These are phyloP conservation scores for Laupala kohalensis DNA, from an alignment of 1,140 invertebrate species.

Conservation along the genomic window DNA sequence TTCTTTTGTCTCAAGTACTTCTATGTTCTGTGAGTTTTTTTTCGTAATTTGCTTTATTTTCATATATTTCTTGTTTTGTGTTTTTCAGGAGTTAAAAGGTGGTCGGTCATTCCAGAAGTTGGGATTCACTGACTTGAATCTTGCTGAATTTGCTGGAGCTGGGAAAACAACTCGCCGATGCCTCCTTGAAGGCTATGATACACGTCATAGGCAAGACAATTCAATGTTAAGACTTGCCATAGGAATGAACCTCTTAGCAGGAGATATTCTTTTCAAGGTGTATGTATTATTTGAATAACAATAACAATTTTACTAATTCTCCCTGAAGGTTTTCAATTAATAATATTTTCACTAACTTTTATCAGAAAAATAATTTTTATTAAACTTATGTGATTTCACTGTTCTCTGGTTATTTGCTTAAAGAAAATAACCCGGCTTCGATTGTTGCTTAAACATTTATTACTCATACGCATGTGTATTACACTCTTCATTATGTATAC, in stretches of 20 bases:
- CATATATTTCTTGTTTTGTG: neutral
- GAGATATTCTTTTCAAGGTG: slow-evolving; percentile 97
- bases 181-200: slow-evolving; percentile 88
- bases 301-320: too few relatives aligned
- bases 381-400: too few relatives aligned
- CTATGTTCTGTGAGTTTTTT: too few relatives aligned
- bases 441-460: too few relatives aligned
- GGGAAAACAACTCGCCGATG: slow-evolving; percentile 70
- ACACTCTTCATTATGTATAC: too few relatives aligned
- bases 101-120: slow-evolving; percentile 89
- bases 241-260: slow-evolving; percentile 83
- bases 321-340: too few relatives aligned
- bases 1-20: too few relatives aligned
- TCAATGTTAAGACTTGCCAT: slow-evolving; percentile 84
- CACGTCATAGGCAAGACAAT: slow-evolving; percentile 82
- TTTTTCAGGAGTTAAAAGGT: slow-evolving; percentile 59
- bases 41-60: slow-evolving; percentile 11
- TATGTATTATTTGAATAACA: slow-evolving; percentile 33
- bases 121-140: slow-evolving; percentile 91
- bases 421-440: too few relatives aligned
- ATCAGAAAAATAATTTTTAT: too few relatives aligned
- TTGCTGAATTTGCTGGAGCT: slow-evolving; percentile 92
- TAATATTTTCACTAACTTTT: too few relatives aligned
- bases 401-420: neutral
- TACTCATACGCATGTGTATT: neutral